Percentiles rank a stretch among this genome's conserved stretches.
Evolutionary conservation across 2,888 invertebrate species (phyloP).

Genomic region (Drosophila rellima): DNA sequence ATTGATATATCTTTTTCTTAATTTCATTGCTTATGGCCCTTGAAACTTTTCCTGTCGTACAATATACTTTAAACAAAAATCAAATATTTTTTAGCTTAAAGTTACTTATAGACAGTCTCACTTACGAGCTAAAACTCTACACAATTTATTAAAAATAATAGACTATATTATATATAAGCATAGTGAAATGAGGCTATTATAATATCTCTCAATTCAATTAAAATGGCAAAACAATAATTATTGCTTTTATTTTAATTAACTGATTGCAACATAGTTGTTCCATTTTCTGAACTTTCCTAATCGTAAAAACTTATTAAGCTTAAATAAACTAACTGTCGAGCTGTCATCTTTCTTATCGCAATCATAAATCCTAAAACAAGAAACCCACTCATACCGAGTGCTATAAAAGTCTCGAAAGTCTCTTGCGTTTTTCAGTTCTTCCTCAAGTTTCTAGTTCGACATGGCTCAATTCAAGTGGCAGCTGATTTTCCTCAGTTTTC

Average conservation of each 20-base stretch:
- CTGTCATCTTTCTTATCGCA: not conserved
- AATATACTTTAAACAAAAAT: too few relatives aligned
- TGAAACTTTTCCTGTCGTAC: too few relatives aligned
- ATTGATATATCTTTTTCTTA: too few relatives aligned
- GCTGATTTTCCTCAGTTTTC: not conserved
- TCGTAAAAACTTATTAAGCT: not conserved
- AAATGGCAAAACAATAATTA: too few relatives aligned
- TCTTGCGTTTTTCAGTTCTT: not conserved
- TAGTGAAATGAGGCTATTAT: not conserved
- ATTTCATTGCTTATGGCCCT: too few relatives aligned
- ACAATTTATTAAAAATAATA: not conserved
- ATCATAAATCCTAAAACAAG: slow-evolving; percentile 2
- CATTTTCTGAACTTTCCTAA: not conserved
- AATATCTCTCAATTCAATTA: too few relatives aligned
- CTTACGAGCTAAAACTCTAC: too few relatives aligned
- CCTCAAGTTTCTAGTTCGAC: not conserved
- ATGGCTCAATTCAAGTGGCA: slow-evolving; percentile 2
- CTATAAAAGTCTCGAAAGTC: not conserved
- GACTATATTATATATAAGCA: not conserved
- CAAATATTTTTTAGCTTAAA: too few relatives aligned
- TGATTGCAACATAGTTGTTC: not conserved
- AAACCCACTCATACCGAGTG: not conserved
- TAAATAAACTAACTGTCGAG: not conserved
- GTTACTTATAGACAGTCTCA: too few relatives aligned
- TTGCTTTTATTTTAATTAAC: too few relatives aligned